phyloP scores from a whole-genome alignment of 2,888 invertebrate species.

The Nasonovia ribisnigri region DNA sequence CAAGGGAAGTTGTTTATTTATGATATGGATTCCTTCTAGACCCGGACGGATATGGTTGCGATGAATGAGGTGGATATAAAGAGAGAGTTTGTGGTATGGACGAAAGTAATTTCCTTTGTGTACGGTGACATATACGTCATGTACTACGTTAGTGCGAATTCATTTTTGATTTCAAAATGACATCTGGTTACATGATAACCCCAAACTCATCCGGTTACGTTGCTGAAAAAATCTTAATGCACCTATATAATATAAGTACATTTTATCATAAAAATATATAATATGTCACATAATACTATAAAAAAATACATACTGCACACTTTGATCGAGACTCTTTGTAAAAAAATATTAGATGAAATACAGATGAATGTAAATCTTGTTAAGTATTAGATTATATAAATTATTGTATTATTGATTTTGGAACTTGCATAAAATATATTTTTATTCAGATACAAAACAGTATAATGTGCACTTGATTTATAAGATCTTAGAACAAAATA shows the following conservation, averaged over 20 bases:
- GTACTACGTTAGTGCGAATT: slow-evolving; percentile 28
- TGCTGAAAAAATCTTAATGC: background rate
- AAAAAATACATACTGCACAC: background rate
- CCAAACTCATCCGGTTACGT: background rate
- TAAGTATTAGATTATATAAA: background rate
- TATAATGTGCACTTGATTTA: too few relatives aligned
- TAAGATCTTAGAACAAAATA: background rate
- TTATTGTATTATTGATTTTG: background rate
- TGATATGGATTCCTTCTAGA: background rate
- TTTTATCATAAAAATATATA: background rate
- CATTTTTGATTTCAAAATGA: slow-evolving; percentile 47
- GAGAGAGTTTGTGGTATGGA: background rate
- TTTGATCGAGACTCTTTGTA: background rate
- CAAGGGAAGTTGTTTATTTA: slow-evolving; percentile 52
- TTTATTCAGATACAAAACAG: background rate
- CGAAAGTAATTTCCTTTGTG: slow-evolving; percentile 58
- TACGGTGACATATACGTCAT: background rate
- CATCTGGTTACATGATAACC: background rate
- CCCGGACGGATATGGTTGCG: slow-evolving; percentile 21
- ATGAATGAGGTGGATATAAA: background rate
- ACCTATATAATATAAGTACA: background rate
- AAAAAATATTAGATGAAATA: background rate
- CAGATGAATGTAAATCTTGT: background rate
- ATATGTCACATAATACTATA: background rate
- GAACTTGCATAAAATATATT: background rate